Percentiles rank a stretch among this genome's conserved stretches.
Conservation (phyloP, 2,888 invertebrate species). For the Macaria notata region DNA sequence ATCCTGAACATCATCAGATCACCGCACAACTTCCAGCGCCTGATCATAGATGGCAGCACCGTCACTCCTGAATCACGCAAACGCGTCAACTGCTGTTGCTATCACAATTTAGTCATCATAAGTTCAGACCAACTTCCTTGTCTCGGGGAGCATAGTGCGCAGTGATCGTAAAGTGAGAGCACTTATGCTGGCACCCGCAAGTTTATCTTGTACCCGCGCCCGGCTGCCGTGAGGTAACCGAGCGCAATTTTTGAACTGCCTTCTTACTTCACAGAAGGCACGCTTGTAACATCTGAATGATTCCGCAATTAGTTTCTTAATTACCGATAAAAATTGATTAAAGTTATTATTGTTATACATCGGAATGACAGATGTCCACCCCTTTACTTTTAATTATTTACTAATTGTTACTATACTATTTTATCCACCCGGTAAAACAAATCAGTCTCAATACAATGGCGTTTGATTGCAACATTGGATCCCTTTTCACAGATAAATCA, state of each 20-base stretch:
- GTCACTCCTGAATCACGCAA: conserved; percentile 39
- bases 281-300: too few species aligned
- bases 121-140: conserved; percentile 84
- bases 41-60: conserved; percentile 14
- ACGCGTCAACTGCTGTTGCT: conserved; percentile 25
- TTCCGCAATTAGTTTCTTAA: too few species aligned
- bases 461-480: too few species aligned
- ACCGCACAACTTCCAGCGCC: background rate
- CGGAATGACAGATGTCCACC: too few species aligned
- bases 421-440: too few species aligned
- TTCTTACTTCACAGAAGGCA: conserved; percentile 85
- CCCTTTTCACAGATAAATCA: too few species aligned
- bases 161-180: conserved; percentile 93
- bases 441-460: too few species aligned
- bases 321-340: too few species aligned
- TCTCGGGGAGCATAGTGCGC: conserved; percentile 94
- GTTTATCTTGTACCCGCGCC: conserved; percentile 80
- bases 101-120: background rate
- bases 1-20: too few species aligned
- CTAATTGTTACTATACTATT: too few species aligned
- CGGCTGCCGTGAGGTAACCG: conserved; percentile 73
- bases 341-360: too few species aligned
- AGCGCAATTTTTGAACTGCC: conserved; percentile 91
- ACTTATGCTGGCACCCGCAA: conserved; percentile 91
- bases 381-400: too few species aligned